phyloP scores from a whole-genome alignment of 2,797 vertebrate genomes.

The Xerus rutilus region DNA sequence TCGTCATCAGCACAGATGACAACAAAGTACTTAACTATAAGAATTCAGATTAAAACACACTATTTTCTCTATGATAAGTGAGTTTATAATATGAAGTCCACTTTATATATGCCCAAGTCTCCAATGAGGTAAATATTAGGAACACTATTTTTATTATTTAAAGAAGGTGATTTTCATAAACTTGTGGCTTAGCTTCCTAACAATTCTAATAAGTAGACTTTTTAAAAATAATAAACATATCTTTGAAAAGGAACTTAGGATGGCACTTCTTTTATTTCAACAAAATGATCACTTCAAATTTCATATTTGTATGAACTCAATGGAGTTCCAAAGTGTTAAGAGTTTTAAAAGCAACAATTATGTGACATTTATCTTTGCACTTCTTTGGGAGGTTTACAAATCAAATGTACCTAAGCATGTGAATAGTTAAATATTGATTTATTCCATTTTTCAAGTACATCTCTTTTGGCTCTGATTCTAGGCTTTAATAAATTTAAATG shows the following conservation, averaged over 20 bases:
- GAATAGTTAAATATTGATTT: slow-evolving; percentile 85
- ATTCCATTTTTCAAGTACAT: slow-evolving; percentile 75
- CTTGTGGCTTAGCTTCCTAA: slow-evolving; percentile 74
- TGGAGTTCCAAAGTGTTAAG: slow-evolving; percentile 76
- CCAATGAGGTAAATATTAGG: slow-evolving; percentile 24
- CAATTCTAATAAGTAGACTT: slow-evolving; percentile 41
- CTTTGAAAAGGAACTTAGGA: slow-evolving; percentile 71
- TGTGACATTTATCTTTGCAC: slow-evolving; percentile 81
- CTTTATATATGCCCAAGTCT: not conserved
- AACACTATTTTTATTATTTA: slow-evolving; percentile 29
- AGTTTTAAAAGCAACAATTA: slow-evolving; percentile 85
- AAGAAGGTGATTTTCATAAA: slow-evolving; percentile 55
- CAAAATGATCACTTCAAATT: slow-evolving; percentile 79
- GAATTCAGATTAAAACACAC: slow-evolving; percentile 73
- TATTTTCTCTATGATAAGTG: slow-evolving; percentile 75
- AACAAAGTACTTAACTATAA: slow-evolving; percentile 80
- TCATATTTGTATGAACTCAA: slow-evolving; percentile 81
- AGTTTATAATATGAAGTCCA: slow-evolving; percentile 64
- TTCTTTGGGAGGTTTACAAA: slow-evolving; percentile 84
- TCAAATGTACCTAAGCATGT: slow-evolving; percentile 81
- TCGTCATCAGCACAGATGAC: slow-evolving; percentile 68
- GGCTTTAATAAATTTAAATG: slow-evolving; percentile 64
- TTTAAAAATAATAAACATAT: slow-evolving; percentile 69
- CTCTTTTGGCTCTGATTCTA: slow-evolving; percentile 73
- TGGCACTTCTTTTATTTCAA: slow-evolving; percentile 69